A percentile compares a stretch with the other conserved stretches of the same genome.
Conservation (phyloP, 2,797 vertebrate species). For the Sylvilagus floridanus region DNA sequence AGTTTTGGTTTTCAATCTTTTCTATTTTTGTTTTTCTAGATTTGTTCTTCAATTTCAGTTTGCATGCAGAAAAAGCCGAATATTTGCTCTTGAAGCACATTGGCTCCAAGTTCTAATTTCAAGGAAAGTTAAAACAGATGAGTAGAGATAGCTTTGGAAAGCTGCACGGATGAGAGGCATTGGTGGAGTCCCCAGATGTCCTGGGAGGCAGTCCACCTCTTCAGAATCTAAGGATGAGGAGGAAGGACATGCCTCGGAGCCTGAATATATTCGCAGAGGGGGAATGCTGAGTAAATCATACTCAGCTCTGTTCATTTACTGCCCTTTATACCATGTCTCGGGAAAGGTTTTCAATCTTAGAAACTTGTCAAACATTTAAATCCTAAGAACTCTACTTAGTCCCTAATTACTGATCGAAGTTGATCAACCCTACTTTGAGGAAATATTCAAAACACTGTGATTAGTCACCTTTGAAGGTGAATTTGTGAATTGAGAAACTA, state of each 20-base stretch:
- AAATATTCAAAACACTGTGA: conserved; percentile 5
- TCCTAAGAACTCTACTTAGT: conserved; percentile 7
- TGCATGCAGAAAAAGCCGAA: conserved; percentile 45
- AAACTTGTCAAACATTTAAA: not conserved
- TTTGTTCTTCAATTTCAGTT: conserved; percentile 66
- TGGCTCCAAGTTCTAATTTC: conserved; percentile 60
- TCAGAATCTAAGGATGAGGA: not conserved
- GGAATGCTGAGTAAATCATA: not conserved
- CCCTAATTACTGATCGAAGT: conserved; percentile 39
- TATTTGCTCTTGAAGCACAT: conserved; percentile 62
- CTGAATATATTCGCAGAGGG: not conserved
- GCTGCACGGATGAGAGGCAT: not conserved
- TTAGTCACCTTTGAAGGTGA: not conserved
- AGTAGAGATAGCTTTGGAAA: conserved; percentile 48
- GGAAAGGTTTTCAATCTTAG: not conserved
- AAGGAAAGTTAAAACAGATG: conserved; percentile 54
- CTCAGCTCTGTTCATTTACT: not conserved
- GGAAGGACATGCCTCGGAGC: not conserved
- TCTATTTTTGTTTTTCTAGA: conserved; percentile 47
- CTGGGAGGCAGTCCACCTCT: not conserved
- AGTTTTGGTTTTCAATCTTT: conserved; percentile 25
- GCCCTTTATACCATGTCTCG: not conserved
- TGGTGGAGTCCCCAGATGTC: not conserved
- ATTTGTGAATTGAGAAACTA: not conserved
- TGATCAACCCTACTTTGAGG: conserved; percentile 9